Evolutionary conservation across 2,888 invertebrate species (phyloP), one percentile per base, ranked within the genome.

Genomic region (Rhaphigaster nebulosa): DNA sequence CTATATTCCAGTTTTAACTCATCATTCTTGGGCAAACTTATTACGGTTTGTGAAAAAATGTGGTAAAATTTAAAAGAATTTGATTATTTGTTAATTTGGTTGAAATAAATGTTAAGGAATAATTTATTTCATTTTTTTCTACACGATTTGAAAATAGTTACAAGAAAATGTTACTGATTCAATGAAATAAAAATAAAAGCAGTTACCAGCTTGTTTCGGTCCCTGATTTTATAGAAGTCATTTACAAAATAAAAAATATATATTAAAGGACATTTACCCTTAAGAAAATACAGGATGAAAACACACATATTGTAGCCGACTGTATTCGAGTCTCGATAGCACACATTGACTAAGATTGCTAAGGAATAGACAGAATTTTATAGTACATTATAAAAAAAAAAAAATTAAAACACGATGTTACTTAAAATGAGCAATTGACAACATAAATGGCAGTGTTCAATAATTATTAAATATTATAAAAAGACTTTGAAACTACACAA

Each of bases 381-480:
- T 29, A 70, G 70, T 29, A 52, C 70, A 18, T 80, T n/a, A 76
- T 76, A 26, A 89, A 56, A 89, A 89, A 89, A 65, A 89, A 65
- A 90, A 90, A 90, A 90, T 90, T 80, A 70, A 90, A 76, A 76
- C 90, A 90, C 90, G 70, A 70, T 34, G 80, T 76, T 89, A 90
- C 70, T 80, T 90, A 90, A 90, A 52, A 90, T 90, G 90, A 90
- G 90, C 90, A 90, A 89, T 70, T 80, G 70, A 76, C 90, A 90
- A 90, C 80, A 80, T 90, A 90, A 90, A 90, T 90, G 90, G 90
- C 90, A 90, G 90, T 90, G 90, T 90, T 90, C 80, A 90, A 90
- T 80, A 23, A 76, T 80, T 90, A 38, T 56, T 80, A 65, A n/a
- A 65, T 65, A 45, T 65, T 38, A 38, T 80, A 90, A 80, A 54